Conservation (phyloP, 2,888 invertebrate genomes). For the Trachelus troglodyta region DNA sequence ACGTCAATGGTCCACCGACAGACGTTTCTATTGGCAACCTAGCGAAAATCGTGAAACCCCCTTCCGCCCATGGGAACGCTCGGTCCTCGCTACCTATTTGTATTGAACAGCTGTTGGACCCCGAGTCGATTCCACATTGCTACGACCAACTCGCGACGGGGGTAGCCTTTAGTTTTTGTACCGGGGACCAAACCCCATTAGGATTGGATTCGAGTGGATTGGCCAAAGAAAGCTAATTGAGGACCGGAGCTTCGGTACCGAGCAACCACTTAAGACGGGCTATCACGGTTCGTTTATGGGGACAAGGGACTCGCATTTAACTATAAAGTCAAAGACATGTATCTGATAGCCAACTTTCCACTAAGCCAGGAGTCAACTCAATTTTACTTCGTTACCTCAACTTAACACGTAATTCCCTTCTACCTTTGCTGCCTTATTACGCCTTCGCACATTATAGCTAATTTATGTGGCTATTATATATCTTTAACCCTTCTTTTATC, state of each 20-base stretch:
- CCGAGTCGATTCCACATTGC: background rate
- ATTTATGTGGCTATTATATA: background rate
- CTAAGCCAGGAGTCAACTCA: background rate
- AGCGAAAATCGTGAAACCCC: background rate
- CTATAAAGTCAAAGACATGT: slow-evolving; percentile 17
- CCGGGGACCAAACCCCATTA: background rate
- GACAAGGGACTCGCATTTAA: slow-evolving; percentile 3
- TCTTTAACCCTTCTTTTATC: background rate
- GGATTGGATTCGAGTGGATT: slow-evolving; percentile 3
- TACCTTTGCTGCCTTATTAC: background rate
- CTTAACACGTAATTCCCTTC: background rate
- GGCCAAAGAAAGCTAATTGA: slow-evolving; percentile 11
- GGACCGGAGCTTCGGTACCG: background rate
- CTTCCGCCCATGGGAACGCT: slow-evolving; percentile 12
- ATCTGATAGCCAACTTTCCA: background rate
- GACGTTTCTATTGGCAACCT: background rate
- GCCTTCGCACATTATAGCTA: background rate
- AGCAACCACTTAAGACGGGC: background rate
- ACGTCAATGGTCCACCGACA: slow-evolving; percentile 18
- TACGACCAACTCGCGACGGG: background rate
- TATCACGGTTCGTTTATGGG: slow-evolving; percentile 17
- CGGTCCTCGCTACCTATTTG: background rate
- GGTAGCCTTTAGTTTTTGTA: background rate
- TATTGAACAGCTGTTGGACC: background rate
- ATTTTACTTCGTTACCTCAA: background rate